phyloP scores from a whole-genome alignment of 1,140 invertebrate species.

The Eupristina koningsbergeri region DNA sequence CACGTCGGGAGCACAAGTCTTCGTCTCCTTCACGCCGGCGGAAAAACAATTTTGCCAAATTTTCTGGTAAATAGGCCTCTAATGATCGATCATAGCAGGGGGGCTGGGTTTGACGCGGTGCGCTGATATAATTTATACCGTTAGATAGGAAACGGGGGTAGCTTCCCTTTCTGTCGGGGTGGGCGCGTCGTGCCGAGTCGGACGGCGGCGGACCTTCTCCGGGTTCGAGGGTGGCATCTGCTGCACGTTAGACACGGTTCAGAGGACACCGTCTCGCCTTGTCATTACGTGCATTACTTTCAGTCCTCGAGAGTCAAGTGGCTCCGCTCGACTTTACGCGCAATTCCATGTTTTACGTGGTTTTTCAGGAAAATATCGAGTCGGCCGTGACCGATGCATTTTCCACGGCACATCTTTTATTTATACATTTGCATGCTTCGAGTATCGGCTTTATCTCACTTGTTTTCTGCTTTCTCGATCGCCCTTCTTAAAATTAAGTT shows the following conservation, averaged over 20 bases:
- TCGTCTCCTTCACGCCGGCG: constrained; percentile 45
- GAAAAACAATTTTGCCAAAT: constrained; percentile 69
- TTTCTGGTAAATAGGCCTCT: constrained; percentile 71
- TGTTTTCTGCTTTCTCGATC: too few relatives aligned
- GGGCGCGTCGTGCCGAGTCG: not conserved
- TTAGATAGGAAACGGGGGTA: constrained; percentile 66
- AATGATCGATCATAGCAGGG: constrained; percentile 72
- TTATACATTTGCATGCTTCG: constrained; percentile 23
- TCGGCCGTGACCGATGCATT: not conserved
- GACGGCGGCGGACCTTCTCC: constrained; percentile 9
- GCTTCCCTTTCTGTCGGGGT: constrained; percentile 61
- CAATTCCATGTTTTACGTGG: not conserved
- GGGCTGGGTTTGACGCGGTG: constrained; percentile 70
- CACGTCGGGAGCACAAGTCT: constrained; percentile 43
- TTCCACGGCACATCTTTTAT: not conserved
- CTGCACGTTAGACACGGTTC: constrained; percentile 73
- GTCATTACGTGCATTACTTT: constrained; percentile 57
- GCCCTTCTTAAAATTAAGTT: too few relatives aligned
- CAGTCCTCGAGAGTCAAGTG: constrained; percentile 62
- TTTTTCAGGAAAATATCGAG: too few relatives aligned
- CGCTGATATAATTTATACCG: constrained; percentile 73
- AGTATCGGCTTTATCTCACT: too few relatives aligned
- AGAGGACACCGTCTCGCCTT: constrained; percentile 52
- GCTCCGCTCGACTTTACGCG: constrained; percentile 63
- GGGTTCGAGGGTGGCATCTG: constrained; percentile 71